Conservation (phyloP, 2,888 invertebrate species). For the Drosophila borealis region DNA sequence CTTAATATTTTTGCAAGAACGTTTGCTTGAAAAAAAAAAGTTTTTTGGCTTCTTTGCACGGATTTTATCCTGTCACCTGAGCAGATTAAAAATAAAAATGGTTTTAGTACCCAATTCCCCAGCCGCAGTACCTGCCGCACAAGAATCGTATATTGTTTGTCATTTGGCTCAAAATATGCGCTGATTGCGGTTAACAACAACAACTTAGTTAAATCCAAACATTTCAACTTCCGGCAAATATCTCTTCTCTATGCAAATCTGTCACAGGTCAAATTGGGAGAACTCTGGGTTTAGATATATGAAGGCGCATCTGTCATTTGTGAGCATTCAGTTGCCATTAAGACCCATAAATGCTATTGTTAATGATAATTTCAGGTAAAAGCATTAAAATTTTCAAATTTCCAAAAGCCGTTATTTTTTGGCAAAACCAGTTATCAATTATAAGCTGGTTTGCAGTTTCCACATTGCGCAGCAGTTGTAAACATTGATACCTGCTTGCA, state of each 20-base stretch:
- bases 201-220: slow-evolving; percentile 61
- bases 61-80: slow-evolving; percentile 42
- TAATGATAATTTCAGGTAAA: too few relatives aligned
- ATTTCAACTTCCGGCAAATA: slow-evolving; percentile 19
- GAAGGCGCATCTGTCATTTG: slow-evolving; percentile 1
- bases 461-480: too few relatives aligned
- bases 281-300: neutral
- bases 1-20: slow-evolving; percentile 55
- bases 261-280: neutral
- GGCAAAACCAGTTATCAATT: too few relatives aligned
- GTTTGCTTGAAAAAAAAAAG: slow-evolving; percentile 38
- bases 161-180: slow-evolving; percentile 60
- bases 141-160: slow-evolving; percentile 66
- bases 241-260: neutral
- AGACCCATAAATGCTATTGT: too few relatives aligned
- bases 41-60: slow-evolving; percentile 5
- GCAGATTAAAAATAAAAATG: slow-evolving; percentile 67
- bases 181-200: slow-evolving; percentile 80
- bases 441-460: too few relatives aligned
- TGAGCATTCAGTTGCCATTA: neutral
- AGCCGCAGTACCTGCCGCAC: slow-evolving; percentile 48
- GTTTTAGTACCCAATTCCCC: slow-evolving; percentile 53
- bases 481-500: too few relatives aligned
- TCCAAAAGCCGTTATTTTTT: too few relatives aligned
- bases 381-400: too few relatives aligned